Evolutionary conservation across 1,140 invertebrate species (phyloP), one percentile per base, ranked within the genome.

Genomic region (Aphelinus certus): DNA sequence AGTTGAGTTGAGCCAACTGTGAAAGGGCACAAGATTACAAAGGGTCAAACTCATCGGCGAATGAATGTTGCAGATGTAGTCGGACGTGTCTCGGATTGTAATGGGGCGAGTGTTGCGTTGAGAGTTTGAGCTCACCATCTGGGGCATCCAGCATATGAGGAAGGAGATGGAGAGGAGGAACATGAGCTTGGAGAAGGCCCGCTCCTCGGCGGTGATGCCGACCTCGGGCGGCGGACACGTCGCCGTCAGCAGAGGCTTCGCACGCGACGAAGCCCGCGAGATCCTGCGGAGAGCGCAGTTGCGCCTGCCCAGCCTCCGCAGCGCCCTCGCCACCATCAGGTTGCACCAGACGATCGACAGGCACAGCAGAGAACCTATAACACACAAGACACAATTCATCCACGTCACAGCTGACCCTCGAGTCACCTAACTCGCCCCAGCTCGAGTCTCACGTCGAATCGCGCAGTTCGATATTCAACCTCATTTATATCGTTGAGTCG

Each of bases 91-190:
- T 26, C 26, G 26, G 26, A 26, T 26, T 26, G 26, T 26, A 26
- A 26, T 26, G 26, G 26, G 9, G 4, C 51, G 9, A 53, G 51
- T 26, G 26, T 26, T 26, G 26, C 26, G 26, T 26, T 26, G 26
- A 26, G 26, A 26, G 26, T 26, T 5, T 2, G 3, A 47, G 71
- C 89, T 90, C 83, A 95, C 95, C 93, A 96, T 92, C 85, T 96
- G 94, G 2, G 95, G 95, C 87, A 95, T 90, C 95, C 95, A 96
- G 81, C 94, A 96, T 1, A 94, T 87, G 63, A 96, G 92, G 80
- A 95, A 95, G 2, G 94, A 91, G 58, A 95, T 91, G 61, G 94
- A 95, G 1, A 96, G 89, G 3, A 94, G 90, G 0, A 93, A 92
- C 95, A 96, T 96, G 2, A 95, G 88, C 78, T 93, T 91, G 58